phyloP scores from a whole-genome alignment of 2,113 vertebrate species.

The Pollachius pollachius region DNA sequence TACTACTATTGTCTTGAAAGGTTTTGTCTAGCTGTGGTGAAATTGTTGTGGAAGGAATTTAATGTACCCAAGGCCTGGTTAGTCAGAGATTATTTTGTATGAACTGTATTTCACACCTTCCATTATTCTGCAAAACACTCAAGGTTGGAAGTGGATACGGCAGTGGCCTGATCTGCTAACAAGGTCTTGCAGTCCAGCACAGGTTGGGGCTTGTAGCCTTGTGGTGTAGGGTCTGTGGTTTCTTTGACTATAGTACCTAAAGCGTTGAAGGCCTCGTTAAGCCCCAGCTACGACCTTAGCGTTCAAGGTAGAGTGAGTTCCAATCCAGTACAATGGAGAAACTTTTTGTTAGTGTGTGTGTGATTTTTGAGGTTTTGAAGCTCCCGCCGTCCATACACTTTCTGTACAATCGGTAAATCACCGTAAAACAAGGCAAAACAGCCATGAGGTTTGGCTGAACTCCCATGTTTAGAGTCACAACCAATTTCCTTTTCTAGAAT shows the following conservation, averaged over 20 bases:
- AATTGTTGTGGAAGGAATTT: conserved; percentile 10
- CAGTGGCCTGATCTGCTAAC: conserved; percentile 27
- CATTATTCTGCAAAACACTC: conserved; percentile 24
- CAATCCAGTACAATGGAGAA: neutral
- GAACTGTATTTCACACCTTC: conserved; percentile 10
- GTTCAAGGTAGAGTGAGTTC: conserved; percentile 40
- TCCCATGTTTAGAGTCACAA: conserved; percentile 49
- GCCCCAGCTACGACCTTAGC: conserved; percentile 44
- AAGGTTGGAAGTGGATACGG: conserved; percentile 26
- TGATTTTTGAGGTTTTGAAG: conserved; percentile 3
- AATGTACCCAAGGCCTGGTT: neutral
- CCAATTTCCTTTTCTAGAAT: conserved; percentile 34
- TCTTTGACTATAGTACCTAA: conserved; percentile 58
- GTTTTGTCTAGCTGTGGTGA: conserved; percentile 22
- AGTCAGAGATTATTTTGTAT: conserved; percentile 25
- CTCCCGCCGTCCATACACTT: conserved; percentile 22
- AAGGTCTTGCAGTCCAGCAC: conserved; percentile 20
- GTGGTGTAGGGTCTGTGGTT: conserved; percentile 53
- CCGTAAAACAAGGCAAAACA: conserved; percentile 38
- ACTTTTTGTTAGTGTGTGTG: neutral
- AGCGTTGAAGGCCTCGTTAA: conserved; percentile 61
- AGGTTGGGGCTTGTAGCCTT: conserved; percentile 49
- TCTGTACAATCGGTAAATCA: conserved; percentile 18
- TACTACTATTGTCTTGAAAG: neutral
- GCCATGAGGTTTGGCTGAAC: conserved; percentile 36